Evolutionary conservation across 2,888 invertebrate species (phyloP), one percentile per base, ranked within the genome.

Genomic region (Crossocerus cetratus): DNA sequence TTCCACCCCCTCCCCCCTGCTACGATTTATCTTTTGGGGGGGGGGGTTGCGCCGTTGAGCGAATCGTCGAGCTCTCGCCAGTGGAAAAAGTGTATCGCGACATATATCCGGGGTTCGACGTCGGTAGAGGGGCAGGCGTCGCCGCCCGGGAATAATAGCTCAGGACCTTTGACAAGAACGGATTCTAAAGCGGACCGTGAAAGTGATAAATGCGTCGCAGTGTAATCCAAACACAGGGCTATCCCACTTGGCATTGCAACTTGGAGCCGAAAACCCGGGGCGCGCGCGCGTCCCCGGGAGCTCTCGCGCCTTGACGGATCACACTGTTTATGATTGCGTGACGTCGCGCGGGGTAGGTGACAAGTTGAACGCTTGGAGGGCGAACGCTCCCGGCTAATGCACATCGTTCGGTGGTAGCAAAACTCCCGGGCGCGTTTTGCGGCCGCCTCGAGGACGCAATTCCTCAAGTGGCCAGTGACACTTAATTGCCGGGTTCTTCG

Each of bases 401-500:
- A 58, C 60, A 32, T 14, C 44, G 32, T 32, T 53, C 11, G 11
- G 23, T 44, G 49, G 18, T 32, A 11, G 43, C 54, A 44, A 43
- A 42, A 21, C 23, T 43, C 16, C n/a, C n/a, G n/a, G n/a, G 2
- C 22, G 16, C 60, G 42, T 57, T 70, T 61, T 54, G 53, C 32
- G 32, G 32, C 5, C 23, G 3, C 13, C n/a, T 11, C 49, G 14
- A 53, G 43, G 16, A 23, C 21, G 20, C 59, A 22, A 32, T n/a
- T 14, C 67, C 45, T 45, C 55, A 20, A 8, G 32, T 2, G 21
- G 43, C 11, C 53, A 77, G 55, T 58, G 66, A 67, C 71, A 53
- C 59, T 66, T 78, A 72, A 78, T 78, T 74, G 70, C 70, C 64
- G 42, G 61, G 60, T 81, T 76, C 78, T 76, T 78, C 74, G 58